Evolutionary conservation across 1,140 invertebrate species (phyloP).

Genomic region (Pissodes strobi): DNA sequence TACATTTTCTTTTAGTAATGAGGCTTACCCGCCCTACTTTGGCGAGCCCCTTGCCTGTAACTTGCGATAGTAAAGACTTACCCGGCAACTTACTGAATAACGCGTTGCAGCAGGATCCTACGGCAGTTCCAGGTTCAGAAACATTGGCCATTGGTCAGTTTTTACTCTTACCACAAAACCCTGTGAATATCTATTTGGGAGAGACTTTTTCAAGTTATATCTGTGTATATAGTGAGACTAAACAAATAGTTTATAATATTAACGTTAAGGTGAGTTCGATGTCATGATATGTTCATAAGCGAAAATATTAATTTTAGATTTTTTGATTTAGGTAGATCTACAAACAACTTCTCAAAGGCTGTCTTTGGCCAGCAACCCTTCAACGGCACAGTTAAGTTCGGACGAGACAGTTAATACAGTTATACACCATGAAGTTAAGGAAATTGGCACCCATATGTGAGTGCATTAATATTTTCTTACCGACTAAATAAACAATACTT

Average conservation of each 20-base stretch:
- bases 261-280: slow-evolving; percentile 74
- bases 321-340: slow-evolving; percentile 74
- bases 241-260: slow-evolving; percentile 79
- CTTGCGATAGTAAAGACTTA: slow-evolving; percentile 83
- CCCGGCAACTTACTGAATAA: slow-evolving; percentile 78
- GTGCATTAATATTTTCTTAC: slow-evolving; percentile 46
- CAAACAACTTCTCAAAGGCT: slow-evolving; percentile 90
- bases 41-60: slow-evolving; percentile 76
- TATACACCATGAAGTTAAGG: slow-evolving; percentile 97
- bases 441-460: slow-evolving; percentile 95
- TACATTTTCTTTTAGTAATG: slow-evolving; percentile 73
- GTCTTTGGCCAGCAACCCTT: slow-evolving; percentile 68
- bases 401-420: slow-evolving; percentile 91
- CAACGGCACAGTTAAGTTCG: slow-evolving; percentile 71
- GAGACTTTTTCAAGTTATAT: slow-evolving; percentile 98
- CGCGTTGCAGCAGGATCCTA: slow-evolving; percentile 77
- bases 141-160: slow-evolving; percentile 85
- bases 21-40: slow-evolving; percentile 86
- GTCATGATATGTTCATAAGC: background rate
- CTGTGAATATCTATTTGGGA: slow-evolving; percentile 83
- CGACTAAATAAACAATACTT: slow-evolving; percentile 1
- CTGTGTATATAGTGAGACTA: slow-evolving; percentile 94
- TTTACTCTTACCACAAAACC: slow-evolving; percentile 91
- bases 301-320: background rate
- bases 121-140: slow-evolving; percentile 76